These are phyloP conservation scores for Strigamia maritima DNA, from an alignment of 2,888 invertebrate species.

Conservation along the genomic window DNA sequence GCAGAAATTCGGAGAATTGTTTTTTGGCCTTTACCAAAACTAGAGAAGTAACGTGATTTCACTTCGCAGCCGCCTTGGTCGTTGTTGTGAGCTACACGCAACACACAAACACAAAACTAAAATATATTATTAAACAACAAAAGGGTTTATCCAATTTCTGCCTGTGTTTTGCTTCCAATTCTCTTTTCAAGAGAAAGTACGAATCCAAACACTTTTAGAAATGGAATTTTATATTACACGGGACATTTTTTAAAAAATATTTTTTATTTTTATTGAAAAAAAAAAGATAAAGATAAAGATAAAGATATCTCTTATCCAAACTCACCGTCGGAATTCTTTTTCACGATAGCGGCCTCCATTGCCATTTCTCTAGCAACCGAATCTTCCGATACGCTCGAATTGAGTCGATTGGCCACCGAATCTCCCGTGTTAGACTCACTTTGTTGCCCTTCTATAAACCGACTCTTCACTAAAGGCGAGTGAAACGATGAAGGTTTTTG, in stretches of 20 bases:
- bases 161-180: neutral
- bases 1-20: conserved; percentile 10
- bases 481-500: conserved; percentile 47
- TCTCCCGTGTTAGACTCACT: neutral
- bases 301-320: conserved; percentile 76
- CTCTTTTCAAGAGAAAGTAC: neutral
- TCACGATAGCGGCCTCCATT: neutral
- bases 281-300: no score
- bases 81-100: neutral
- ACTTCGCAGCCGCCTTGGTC: neutral
- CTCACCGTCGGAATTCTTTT: conserved; percentile 61
- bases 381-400: conserved; percentile 76
- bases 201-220: neutral
- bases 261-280: no score
- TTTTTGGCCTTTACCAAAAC: conserved; percentile 15
- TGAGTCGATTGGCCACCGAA: conserved; percentile 52
- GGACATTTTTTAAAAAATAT: no score
- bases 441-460: conserved; percentile 32
- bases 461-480: conserved; percentile 41
- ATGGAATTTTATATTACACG: no score
- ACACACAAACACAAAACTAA: neutral
- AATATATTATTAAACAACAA: neutral
- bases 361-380: conserved; percentile 61
- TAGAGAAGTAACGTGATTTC: conserved; percentile 2
- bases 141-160: neutral